phyloP scores from a whole-genome alignment of 1,140 invertebrate species.

The Dendroctonus valens region DNA sequence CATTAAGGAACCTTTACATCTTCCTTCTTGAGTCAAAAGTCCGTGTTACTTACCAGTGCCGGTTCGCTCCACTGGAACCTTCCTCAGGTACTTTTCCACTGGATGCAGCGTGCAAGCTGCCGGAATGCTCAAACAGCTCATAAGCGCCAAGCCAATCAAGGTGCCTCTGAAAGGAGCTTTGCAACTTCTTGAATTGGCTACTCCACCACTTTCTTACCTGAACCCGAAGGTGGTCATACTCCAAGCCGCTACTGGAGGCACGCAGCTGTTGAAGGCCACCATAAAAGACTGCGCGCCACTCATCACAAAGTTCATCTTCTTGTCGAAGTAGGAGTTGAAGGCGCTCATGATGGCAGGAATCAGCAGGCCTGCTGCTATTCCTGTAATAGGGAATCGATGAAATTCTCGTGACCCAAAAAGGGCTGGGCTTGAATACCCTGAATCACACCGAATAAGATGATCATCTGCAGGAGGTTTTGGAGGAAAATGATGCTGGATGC shows the following conservation, averaged over 20 bases:
- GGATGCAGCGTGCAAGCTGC: conserved; percentile 64
- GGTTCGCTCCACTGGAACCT: conserved; percentile 30
- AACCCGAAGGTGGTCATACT: conserved; percentile 58
- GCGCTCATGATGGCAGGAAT: conserved; percentile 58
- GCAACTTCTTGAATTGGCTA: background rate
- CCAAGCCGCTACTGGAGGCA: conserved; percentile 55
- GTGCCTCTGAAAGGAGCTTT: conserved; percentile 46
- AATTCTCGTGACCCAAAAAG: background rate
- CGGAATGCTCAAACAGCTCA: conserved; percentile 62
- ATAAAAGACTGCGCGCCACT: conserved; percentile 59
- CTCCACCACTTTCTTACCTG: conserved; percentile 9
- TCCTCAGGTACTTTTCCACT: conserved; percentile 66
- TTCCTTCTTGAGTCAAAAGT: background rate
- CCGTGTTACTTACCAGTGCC: conserved; percentile 3
- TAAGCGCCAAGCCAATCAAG: conserved; percentile 60
- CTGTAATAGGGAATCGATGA: background rate
- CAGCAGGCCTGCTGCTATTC: conserved; percentile 52
- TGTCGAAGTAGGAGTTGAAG: conserved; percentile 60
- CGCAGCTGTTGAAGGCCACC: conserved; percentile 57
- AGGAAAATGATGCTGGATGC: conserved; percentile 8
- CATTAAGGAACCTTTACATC: background rate
- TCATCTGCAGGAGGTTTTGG: conserved; percentile 1
- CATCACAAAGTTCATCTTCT: conserved; percentile 59
- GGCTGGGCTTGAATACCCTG: conserved; percentile 11
- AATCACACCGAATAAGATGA: conserved; percentile 21